These are phyloP conservation scores for Sphaerodactylus townsendi DNA, from an alignment of 2,113 vertebrate genomes.

Conservation along the genomic window DNA sequence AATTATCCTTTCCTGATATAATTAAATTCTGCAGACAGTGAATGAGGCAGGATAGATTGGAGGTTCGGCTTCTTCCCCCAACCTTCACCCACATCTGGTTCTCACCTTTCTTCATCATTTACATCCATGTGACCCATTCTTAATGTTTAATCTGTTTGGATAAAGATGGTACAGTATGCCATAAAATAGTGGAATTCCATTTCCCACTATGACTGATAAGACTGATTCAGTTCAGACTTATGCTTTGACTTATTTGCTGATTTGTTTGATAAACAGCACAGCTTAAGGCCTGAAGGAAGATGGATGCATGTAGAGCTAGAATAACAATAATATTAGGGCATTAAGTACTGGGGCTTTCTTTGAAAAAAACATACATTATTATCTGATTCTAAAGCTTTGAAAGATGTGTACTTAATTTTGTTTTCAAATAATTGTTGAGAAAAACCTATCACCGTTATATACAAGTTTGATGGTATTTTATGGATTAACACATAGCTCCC, in stretches of 20 bases:
- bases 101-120: slow-evolving; percentile 45
- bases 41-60: neutral
- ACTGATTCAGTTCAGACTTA: slow-evolving; percentile 47
- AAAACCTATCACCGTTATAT: neutral
- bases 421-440: slow-evolving; percentile 39
- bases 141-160: slow-evolving; percentile 58
- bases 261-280: slow-evolving; percentile 56
- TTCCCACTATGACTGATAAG: slow-evolving; percentile 58
- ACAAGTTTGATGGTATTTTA: neutral
- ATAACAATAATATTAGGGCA: slow-evolving; percentile 51
- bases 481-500: neutral
- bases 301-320: slow-evolving; percentile 46
- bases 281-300: slow-evolving; percentile 46
- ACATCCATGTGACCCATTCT: slow-evolving; percentile 29
- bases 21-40: neutral
- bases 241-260: slow-evolving; percentile 64
- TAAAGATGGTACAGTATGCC: slow-evolving; percentile 36
- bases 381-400: slow-evolving; percentile 44
- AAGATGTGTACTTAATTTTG: neutral
- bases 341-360: slow-evolving; percentile 33
- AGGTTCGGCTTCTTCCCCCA: slow-evolving; percentile 33
- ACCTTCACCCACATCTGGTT: neutral
- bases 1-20: slow-evolving; percentile 23
- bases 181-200: slow-evolving; percentile 58
- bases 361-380: slow-evolving; percentile 39